These are phyloP conservation scores for Lepidurus couesii DNA, from an alignment of 1,140 invertebrate genomes.

Conservation along the genomic window DNA sequence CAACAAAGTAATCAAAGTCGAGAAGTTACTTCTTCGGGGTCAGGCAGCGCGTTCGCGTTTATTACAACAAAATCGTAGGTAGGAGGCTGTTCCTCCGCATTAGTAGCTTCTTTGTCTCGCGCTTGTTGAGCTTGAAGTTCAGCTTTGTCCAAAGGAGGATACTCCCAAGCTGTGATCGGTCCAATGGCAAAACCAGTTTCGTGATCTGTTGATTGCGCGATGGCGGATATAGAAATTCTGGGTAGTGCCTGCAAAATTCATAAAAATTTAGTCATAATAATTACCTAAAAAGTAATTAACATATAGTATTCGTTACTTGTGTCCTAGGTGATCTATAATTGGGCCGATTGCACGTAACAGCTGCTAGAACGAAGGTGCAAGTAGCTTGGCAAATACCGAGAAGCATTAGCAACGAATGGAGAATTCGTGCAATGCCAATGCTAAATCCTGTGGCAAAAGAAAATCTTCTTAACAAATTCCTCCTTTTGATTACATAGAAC, in stretches of 20 bases:
- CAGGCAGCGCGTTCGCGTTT: background rate
- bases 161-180: constrained; percentile 31
- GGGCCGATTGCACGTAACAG: constrained; percentile 29
- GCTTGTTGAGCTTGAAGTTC: background rate
- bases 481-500: background rate
- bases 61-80: background rate
- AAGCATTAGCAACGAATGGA: constrained; percentile 28
- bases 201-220: background rate
- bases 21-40: background rate
- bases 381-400: constrained; percentile 27
- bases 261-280: background rate
- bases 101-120: background rate
- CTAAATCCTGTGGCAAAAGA: constrained; percentile 24
- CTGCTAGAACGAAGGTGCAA: constrained; percentile 27
- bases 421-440: constrained; percentile 27
- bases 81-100: background rate
- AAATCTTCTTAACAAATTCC: background rate
- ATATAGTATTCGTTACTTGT: background rate
- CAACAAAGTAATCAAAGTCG: background rate
- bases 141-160: constrained; percentile 27
- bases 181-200: background rate
- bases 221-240: background rate
- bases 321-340: background rate
- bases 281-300: background rate
- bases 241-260: background rate